These are phyloP conservation scores for Ectobius pallidus DNA, from an alignment of 2,888 invertebrate species.

Conservation along the genomic window DNA sequence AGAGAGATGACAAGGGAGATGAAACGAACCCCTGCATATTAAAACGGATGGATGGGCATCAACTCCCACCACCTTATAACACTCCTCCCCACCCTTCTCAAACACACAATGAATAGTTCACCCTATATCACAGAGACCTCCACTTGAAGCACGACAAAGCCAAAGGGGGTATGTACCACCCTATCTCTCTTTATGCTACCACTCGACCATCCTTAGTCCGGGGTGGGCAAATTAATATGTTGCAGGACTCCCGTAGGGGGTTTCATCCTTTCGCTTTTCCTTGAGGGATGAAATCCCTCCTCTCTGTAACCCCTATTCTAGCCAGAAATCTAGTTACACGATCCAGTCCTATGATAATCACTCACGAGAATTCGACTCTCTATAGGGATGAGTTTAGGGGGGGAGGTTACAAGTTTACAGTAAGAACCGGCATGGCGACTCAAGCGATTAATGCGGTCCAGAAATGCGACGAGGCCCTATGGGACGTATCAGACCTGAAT, in stretches of 20 bases:
- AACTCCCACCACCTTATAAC: background rate
- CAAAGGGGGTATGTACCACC: too few species aligned
- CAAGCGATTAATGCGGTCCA: too few species aligned
- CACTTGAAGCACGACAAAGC: constrained; percentile 31
- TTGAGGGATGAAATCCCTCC: constrained; percentile 18
- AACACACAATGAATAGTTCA: too few species aligned
- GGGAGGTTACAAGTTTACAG: constrained; percentile 11
- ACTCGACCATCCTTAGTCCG: constrained; percentile 12
- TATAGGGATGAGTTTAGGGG: too few species aligned
- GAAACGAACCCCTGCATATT: constrained; percentile 21
- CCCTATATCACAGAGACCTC: too few species aligned
- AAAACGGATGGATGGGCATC: constrained; percentile 26
- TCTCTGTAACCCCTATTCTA: too few species aligned
- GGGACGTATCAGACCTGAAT: constrained; percentile 22
- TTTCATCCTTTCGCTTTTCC: constrained; percentile 26
- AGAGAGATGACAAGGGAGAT: background rate
- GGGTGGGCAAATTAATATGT: constrained; percentile 32
- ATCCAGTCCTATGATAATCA: constrained; percentile 28
- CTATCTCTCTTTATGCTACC: constrained; percentile 19
- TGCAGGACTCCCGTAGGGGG: constrained; percentile 10
- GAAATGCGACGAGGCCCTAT: too few species aligned
- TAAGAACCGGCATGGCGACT: constrained; percentile 15
- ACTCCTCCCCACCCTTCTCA: too few species aligned
- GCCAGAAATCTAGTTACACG: constrained; percentile 29
- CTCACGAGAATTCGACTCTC: too few species aligned